Conservation (phyloP, 1,140 invertebrate species). For the Drosophila arizonae region DNA sequence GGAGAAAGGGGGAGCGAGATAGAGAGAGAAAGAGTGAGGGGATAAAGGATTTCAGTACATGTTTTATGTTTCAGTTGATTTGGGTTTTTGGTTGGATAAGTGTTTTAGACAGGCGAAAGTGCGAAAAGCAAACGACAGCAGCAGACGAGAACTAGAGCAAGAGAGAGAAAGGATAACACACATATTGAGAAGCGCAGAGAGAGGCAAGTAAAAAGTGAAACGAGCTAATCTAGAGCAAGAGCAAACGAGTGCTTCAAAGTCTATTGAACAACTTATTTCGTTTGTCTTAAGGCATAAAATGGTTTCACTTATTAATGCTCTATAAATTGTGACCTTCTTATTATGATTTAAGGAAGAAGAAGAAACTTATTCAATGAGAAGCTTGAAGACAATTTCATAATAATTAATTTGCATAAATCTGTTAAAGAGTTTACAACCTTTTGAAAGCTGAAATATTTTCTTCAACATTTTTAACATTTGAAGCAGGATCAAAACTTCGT, state of each 20-base stretch:
- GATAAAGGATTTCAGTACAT: slow-evolving; percentile 7
- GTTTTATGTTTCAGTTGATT: slow-evolving; percentile 18
- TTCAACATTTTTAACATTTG: too few relatives aligned
- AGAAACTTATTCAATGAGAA: too few relatives aligned
- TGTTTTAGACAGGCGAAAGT: background rate
- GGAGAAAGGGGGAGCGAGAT: background rate
- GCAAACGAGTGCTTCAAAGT: background rate
- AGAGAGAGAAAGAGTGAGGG: background rate
- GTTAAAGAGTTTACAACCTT: too few relatives aligned
- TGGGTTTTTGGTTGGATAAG: background rate
- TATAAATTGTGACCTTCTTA: too few relatives aligned
- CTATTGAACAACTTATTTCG: too few relatives aligned
- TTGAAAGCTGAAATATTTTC: too few relatives aligned
- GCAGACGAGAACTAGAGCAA: background rate
- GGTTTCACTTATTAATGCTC: too few relatives aligned
- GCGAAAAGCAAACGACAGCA: background rate
- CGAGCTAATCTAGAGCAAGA: background rate
- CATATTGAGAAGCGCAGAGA: background rate
- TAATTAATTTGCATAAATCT: too few relatives aligned
- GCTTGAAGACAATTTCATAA: too few relatives aligned
- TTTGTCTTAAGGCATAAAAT: too few relatives aligned
- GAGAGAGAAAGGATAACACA: background rate
- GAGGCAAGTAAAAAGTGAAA: background rate
- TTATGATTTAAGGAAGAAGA: too few relatives aligned
- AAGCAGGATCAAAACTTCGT: too few relatives aligned